Percentiles rank a stretch among this genome's conserved stretches.
phyloP scores from a whole-genome alignment of 1,140 invertebrate genomes.

The Frieseomelitta varia region DNA sequence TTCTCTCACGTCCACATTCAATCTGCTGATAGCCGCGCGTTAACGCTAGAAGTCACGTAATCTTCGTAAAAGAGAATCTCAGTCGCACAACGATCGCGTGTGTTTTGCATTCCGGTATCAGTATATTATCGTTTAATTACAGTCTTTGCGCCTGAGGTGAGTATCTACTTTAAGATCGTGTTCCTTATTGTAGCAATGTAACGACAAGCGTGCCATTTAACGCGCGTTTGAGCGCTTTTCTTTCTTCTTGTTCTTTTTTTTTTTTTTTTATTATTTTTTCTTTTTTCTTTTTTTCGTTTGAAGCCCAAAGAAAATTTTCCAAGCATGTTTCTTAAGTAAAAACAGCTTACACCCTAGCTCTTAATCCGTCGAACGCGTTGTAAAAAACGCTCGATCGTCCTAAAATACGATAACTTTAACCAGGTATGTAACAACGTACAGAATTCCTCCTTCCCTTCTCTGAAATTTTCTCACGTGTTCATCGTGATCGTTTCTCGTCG shows the following conservation, averaged over 20 bases:
- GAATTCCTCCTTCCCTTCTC: no score
- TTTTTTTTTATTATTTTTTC: background rate
- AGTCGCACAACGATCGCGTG: background rate
- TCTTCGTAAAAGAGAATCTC: background rate
- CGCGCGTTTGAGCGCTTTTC: background rate
- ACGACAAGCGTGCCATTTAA: background rate
- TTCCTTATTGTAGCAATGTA: background rate
- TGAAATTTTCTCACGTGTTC: background rate
- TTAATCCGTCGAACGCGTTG: background rate
- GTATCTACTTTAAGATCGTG: background rate
- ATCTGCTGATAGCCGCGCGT: background rate
- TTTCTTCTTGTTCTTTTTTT: no score
- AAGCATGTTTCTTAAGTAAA: constrained; percentile 2
- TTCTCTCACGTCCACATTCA: no score
- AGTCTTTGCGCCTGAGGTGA: background rate
- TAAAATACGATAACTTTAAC: background rate
- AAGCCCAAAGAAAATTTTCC: background rate
- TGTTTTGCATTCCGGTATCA: background rate
- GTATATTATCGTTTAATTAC: background rate
- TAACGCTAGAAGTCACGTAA: background rate
- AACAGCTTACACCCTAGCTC: background rate
- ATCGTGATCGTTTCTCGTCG: background rate
- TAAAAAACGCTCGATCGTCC: background rate
- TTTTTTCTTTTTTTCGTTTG: no score
- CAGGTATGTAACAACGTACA: background rate